Evolutionary conservation across 2,113 vertebrate species (phyloP), one percentile per base, ranked within the genome.

Genomic region (Lucifuga dentata): DNA sequence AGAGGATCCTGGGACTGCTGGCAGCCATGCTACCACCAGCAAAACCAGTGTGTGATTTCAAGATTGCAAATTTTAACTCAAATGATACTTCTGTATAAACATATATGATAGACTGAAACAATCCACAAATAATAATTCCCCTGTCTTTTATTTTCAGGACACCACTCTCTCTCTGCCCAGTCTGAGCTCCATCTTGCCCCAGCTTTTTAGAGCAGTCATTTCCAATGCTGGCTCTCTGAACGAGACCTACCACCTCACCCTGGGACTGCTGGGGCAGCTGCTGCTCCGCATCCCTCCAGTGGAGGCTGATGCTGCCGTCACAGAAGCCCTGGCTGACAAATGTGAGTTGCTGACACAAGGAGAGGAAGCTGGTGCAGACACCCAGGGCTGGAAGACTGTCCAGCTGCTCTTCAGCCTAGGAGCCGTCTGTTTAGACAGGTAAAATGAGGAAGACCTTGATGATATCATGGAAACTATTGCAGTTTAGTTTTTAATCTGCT

Each of bases 361-460:
- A 53, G 95, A 98, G 43, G 91, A 76, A 8, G 66, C 65, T 0
- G 76, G 87, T 16, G 8, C 88, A 0, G 81, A 94, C 60, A 92
- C 91, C 1, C 91, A 92, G 12, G 98, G 98, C 48, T 98, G 97
- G 98, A 97, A 96, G 90, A 98, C 96, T 49, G 95, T 92, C 2
- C 97, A 97, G 76, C 93, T 99, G 73, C 94, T 99, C 0, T 98
- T 98, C 86, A 96, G 95, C 76, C 90, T 99, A 5, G 98, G 98
- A 51, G 96, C 98, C 0, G 93, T 98, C 52, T 99, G 96, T 78
- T 90, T 99, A 48, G 96, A 98, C 94, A 98, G 98, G 98, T 98
- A 85, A 63, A 16, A 17, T 1, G 11, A 7, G 2, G 36, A 5
- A 21, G 1, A 17, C 15, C 1, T 1, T 9, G 5, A 26, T 39